A percentile compares a stretch with the other conserved stretches of the same genome.
phyloP scores from a whole-genome alignment of 2,797 vertebrate genomes.

The Crocidura indochinensis region DNA sequence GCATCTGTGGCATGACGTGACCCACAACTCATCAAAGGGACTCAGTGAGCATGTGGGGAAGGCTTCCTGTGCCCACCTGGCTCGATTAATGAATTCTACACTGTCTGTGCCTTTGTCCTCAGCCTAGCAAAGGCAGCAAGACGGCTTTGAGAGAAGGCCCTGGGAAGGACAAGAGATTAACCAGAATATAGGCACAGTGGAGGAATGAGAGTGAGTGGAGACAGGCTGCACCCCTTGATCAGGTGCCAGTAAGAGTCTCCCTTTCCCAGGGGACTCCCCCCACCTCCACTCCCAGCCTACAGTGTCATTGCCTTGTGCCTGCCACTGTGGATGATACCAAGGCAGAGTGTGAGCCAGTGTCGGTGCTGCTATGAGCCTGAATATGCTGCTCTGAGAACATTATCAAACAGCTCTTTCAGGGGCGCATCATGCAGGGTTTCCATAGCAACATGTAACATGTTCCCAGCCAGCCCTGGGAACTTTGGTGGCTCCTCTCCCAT shows the following conservation, averaged over 20 bases:
- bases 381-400: conserved; percentile 66
- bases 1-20: neutral
- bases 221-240: too few species aligned
- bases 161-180: neutral
- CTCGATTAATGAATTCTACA: neutral
- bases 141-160: neutral
- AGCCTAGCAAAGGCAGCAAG: neutral
- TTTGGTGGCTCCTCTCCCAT: conserved; percentile 47
- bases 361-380: conserved; percentile 44
- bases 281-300: neutral
- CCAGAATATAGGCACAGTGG: too few species aligned
- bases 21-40: neutral
- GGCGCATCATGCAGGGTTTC: conserved; percentile 83
- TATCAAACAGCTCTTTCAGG: conserved; percentile 82
- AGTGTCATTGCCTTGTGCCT: too few species aligned
- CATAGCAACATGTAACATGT: conserved; percentile 85
- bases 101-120: neutral
- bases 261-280: too few species aligned
- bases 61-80: neutral
- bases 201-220: neutral
- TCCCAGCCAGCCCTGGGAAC: conserved; percentile 71
- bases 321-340: conserved; percentile 7
- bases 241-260: too few species aligned
- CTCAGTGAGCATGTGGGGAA: neutral
- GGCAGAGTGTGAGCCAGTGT: neutral